phyloP scores from a whole-genome alignment of 1,140 invertebrate genomes.

The Calephelis nemesis region DNA sequence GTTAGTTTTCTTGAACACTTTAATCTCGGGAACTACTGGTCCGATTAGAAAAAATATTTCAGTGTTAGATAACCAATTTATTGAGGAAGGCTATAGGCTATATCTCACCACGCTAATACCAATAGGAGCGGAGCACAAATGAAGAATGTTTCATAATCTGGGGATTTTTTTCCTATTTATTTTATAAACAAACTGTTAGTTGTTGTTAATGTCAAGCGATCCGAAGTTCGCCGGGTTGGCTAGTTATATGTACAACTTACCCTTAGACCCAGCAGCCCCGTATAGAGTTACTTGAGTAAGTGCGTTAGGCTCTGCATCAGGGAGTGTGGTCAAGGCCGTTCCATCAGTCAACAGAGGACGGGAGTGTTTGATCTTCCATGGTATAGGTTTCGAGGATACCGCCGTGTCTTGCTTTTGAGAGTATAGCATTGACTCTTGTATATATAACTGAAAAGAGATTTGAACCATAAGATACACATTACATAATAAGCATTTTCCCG shows the following conservation, averaged over 20 bases:
- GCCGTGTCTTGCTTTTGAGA: conserved; percentile 51
- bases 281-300: conserved; percentile 56
- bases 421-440: conserved; percentile 84
- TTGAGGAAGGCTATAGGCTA: too few species aligned
- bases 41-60: too few species aligned
- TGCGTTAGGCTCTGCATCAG: conserved; percentile 43
- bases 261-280: conserved; percentile 41
- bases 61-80: too few species aligned
- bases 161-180: too few species aligned
- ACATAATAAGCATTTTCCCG: too few species aligned
- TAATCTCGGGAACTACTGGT: too few species aligned
- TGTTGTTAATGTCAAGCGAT: background rate
- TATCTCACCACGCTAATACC: too few species aligned
- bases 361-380: conserved; percentile 88
- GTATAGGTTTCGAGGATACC: conserved; percentile 71
- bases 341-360: conserved; percentile 72
- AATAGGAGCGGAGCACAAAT: too few species aligned
- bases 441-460: conserved; percentile 82
- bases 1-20: too few species aligned
- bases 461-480: background rate
- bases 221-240: too few species aligned
- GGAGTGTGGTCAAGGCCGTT: conserved; percentile 43
- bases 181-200: too few species aligned
- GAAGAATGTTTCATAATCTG: too few species aligned
- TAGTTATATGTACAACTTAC: conserved; percentile 29